Evolutionary conservation across 2,888 invertebrate species (phyloP), one percentile per base, ranked within the genome.

Genomic region (Heterodera filipjevi): DNA sequence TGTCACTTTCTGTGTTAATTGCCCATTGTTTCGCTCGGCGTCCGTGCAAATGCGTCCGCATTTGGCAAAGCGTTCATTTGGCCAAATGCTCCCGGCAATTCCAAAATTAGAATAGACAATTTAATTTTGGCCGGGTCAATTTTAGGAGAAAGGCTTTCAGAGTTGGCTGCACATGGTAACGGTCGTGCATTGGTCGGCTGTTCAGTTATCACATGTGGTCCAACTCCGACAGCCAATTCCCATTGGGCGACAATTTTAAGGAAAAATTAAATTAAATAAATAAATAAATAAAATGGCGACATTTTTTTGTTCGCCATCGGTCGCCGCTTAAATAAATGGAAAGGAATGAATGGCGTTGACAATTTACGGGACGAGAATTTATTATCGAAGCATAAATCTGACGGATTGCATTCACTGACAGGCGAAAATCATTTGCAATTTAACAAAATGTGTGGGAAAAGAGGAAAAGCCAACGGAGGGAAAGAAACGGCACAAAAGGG

Each of bases 161-260:
- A 59, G 59, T 59, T 59, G 59, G 59, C 59, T 59, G 59, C 59
- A 59, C 59, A 59, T 59, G 59, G 59, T 59, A 59, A 59, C 59
- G 59, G 59, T 59, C 3, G 19, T 16, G 59, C 59, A n/a, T 59
- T 59, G 49, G 8, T 49, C 49, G 44, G 44, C 16, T 49, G 59
- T 59, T 59, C 59, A 59, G 59, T 59, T 59, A 59, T 59, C 59
- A 59, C 59, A 59, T 59, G 59, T 59, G 59, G 59, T 59, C 59
- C 59, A 59, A 59, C 59, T 59, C 59, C 59, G 59, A 59, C 59
- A 59, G 59, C 59, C 59, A 59, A 59, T 59, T 59, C 59, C n/a
- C n/a, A n/a, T n/a, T n/a, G n/a, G 59, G 5, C 27, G 27, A 27
- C n/a, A 1, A 53, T 53, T 53, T 53, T 3, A 39, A 39, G 39